These are phyloP conservation scores for Euzetes globulus DNA, from an alignment of 2,888 invertebrate genomes.

Conservation along the genomic window DNA sequence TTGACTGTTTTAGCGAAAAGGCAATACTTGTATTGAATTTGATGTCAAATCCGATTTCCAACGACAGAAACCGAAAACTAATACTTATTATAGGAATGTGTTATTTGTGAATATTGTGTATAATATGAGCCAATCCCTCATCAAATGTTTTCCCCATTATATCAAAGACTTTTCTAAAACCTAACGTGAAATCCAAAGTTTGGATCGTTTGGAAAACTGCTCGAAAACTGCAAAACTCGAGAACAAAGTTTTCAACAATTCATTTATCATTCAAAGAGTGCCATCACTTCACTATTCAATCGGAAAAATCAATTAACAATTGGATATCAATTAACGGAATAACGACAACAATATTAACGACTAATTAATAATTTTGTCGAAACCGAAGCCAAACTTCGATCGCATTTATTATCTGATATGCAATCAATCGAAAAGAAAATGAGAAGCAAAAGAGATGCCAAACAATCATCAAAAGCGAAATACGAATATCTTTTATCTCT, in stretches of 20 bases:
- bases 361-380: background rate
- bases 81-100: background rate
- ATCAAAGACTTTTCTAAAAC: background rate
- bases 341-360: background rate
- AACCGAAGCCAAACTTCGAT: background rate
- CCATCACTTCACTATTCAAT: slow-evolving; percentile 6
- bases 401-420: background rate
- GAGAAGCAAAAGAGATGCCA: slow-evolving; percentile 13
- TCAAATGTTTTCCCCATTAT: slow-evolving; percentile 14
- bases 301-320: background rate
- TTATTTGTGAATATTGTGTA: slow-evolving; percentile 27
- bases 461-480: slow-evolving; percentile 9
- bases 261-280: slow-evolving; percentile 4
- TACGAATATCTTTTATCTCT: slow-evolving; percentile 11
- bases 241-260: background rate
- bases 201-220: slow-evolving; percentile 3
- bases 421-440: background rate
- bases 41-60: background rate
- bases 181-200: background rate
- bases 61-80: background rate
- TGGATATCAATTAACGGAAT: background rate
- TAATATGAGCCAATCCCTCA: background rate
- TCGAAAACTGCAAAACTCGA: background rate
- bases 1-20: slow-evolving; percentile 18
- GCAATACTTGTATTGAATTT: slow-evolving; percentile 1